Percentiles rank a stretch among this genome's conserved stretches.
Conservation (phyloP, 2,113 vertebrate species). For the Ammodytes marinus region DNA sequence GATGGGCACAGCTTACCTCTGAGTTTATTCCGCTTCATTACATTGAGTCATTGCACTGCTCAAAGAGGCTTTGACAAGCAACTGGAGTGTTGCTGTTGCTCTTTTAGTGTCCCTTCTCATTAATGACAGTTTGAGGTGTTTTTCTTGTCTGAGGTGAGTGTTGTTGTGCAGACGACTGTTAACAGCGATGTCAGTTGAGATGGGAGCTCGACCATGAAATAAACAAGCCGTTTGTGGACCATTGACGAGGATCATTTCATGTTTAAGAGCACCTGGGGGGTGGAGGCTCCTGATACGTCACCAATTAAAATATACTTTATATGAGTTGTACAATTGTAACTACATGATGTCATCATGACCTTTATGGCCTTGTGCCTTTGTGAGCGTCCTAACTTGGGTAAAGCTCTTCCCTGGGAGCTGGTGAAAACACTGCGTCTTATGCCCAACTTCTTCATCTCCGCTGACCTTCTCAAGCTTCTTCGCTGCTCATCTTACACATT, state of each 20-base stretch:
- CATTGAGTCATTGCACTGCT: constrained; percentile 8
- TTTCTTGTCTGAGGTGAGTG: not conserved
- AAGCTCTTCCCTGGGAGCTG: constrained; percentile 25
- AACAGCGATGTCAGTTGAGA: not conserved
- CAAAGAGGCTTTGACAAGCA: not conserved
- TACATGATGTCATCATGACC: constrained; percentile 26
- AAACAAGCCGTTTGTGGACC: constrained; percentile 9
- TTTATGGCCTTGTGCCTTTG: constrained; percentile 31
- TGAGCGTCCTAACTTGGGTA: not conserved
- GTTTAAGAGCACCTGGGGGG: constrained; percentile 19
- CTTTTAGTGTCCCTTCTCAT: not conserved
- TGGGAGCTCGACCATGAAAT: not conserved
- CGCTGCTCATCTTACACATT: constrained; percentile 67
- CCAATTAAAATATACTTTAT: constrained; percentile 19
- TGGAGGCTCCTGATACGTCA: not conserved
- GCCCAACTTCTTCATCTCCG: constrained; percentile 38
- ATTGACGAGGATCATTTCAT: constrained; percentile 35
- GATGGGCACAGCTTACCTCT: not conserved
- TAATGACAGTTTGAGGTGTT: constrained; percentile 7
- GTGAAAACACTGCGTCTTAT: constrained; percentile 14
- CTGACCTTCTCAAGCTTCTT: constrained; percentile 79
- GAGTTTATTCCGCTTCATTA: constrained; percentile 17
- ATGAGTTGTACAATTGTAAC: constrained; percentile 1
- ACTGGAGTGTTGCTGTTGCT: not conserved
- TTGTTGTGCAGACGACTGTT: not conserved